Percentiles rank a stretch among this genome's conserved stretches.
phyloP scores from a whole-genome alignment of 2,888 invertebrate species.

The Argyresthia goedartella region DNA sequence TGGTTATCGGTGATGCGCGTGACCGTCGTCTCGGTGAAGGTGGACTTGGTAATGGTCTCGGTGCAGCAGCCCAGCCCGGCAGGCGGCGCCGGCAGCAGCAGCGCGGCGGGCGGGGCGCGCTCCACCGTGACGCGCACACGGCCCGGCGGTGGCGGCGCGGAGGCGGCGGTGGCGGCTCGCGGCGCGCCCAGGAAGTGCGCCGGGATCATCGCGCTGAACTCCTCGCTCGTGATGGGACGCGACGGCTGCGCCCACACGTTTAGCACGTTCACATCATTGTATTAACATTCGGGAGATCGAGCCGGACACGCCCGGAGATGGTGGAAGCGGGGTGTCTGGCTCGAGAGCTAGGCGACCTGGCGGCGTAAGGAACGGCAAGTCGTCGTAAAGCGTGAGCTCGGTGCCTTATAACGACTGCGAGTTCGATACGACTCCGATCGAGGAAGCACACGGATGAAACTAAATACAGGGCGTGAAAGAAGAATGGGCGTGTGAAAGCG shows the following conservation, averaged over 20 bases:
- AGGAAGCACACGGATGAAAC: too few relatives aligned
- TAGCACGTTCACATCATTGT: conserved; percentile 65
- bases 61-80: conserved; percentile 89
- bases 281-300: conserved; percentile 19
- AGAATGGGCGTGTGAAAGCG: too few relatives aligned
- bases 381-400: conserved; percentile 62
- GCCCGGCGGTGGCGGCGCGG: conserved; percentile 35
- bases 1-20: conserved; percentile 94
- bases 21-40: conserved; percentile 95
- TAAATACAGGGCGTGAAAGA: too few relatives aligned
- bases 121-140: conserved; percentile 89
- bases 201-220: conserved; percentile 96
- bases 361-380: conserved; percentile 20
- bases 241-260: conserved; percentile 56
- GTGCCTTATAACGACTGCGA: conserved; percentile 45
- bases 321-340: conserved; percentile 9
- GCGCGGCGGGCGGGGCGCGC: conserved; percentile 76
- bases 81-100: conserved; percentile 84
- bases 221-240: conserved; percentile 92
- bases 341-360: background rate
- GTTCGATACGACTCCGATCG: conserved; percentile 2
- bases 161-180: conserved; percentile 36
- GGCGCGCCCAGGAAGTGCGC: conserved; percentile 82
- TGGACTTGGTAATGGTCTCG: conserved; percentile 96
- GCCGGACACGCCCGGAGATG: conserved; percentile 1